phyloP scores from a whole-genome alignment of 2,113 vertebrate genomes.

The Gila orcuttii region DNA sequence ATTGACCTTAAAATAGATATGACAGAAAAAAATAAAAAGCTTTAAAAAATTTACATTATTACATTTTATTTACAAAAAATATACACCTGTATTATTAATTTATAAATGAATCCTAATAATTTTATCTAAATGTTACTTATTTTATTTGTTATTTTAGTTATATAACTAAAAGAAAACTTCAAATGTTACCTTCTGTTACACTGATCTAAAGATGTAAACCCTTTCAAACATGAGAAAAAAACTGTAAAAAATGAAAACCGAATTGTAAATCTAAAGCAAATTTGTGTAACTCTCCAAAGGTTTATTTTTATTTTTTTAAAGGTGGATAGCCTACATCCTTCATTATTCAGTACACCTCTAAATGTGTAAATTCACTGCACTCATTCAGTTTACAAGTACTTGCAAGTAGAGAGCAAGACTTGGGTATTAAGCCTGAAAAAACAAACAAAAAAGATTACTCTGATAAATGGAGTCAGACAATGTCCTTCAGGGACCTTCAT shows the following conservation, averaged over 20 bases:
- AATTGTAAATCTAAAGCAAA: background rate
- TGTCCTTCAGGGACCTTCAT: slow-evolving; percentile 20
- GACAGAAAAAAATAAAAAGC: too few relatives aligned
- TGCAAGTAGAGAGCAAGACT: background rate
- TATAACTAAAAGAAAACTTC: too few relatives aligned
- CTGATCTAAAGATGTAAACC: background rate
- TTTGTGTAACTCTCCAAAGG: too few relatives aligned
- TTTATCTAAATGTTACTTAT: too few relatives aligned
- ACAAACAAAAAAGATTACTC: background rate
- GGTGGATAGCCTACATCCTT: background rate
- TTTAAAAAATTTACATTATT: too few relatives aligned
- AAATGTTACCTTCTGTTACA: too few relatives aligned
- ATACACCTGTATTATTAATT: too few relatives aligned
- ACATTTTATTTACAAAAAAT: too few relatives aligned
- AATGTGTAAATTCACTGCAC: background rate
- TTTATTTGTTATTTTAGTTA: too few relatives aligned
- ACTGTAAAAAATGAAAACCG: background rate
- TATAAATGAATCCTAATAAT: too few relatives aligned
- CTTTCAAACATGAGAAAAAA: too few relatives aligned
- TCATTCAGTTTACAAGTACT: background rate
- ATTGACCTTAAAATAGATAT: background rate
- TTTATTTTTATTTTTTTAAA: too few relatives aligned
- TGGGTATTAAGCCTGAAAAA: background rate
- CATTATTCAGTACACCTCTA: background rate
- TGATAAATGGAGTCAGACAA: slow-evolving; percentile 4